These are phyloP conservation scores for Calliphora vicina DNA, from an alignment of 1,140 invertebrate genomes.

Conservation along the genomic window DNA sequence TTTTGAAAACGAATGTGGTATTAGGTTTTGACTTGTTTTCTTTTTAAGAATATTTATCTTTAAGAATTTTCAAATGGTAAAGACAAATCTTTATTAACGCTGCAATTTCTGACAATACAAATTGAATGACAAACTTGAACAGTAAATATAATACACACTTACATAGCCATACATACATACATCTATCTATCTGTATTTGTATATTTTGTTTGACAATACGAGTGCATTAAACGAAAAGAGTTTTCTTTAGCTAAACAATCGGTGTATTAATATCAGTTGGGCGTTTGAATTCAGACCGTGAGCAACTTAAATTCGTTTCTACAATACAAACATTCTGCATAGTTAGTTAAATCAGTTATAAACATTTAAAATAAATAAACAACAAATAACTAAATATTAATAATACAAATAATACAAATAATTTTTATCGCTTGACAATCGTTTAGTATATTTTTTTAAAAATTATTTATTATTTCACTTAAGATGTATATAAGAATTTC, in stretches of 20 bases:
- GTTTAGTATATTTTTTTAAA: neutral
- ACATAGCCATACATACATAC: too few relatives aligned
- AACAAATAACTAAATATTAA: neutral
- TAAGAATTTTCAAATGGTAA: neutral
- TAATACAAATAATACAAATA: neutral
- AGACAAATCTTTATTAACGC: neutral
- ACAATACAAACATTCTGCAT: neutral
- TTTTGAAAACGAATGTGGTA: too few relatives aligned
- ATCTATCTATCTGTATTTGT: neutral
- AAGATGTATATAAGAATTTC: too few relatives aligned
- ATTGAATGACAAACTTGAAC: neutral
- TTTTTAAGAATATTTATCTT: too few relatives aligned
- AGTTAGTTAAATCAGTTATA: neutral
- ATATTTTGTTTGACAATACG: neutral
- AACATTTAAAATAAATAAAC: neutral
- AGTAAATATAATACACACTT: neutral
- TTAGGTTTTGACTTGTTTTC: too few relatives aligned
- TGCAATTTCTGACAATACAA: neutral
- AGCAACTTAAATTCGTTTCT: neutral
- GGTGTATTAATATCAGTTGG: neutral
- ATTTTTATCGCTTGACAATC: neutral
- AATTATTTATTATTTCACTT: too few relatives aligned
- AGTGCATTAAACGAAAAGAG: slow-evolving; percentile 5
- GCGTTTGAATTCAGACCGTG: slow-evolving; percentile 26
- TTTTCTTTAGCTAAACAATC: neutral